Percentiles rank a stretch among this genome's conserved stretches.
These are phyloP conservation scores for Hydrotaea cyrtoneurina DNA, from an alignment of 2,888 invertebrate genomes.

Conservation along the genomic window DNA sequence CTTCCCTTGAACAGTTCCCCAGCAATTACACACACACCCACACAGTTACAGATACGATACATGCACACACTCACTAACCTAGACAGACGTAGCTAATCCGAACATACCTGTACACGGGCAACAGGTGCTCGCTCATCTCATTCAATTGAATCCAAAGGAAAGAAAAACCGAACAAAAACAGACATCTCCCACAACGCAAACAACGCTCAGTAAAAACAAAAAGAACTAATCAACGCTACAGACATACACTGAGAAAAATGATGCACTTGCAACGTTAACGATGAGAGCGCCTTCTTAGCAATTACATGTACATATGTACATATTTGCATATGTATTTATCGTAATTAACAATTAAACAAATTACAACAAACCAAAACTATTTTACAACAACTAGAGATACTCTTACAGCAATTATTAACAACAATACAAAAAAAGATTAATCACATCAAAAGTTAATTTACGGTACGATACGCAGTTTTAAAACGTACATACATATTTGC, in stretches of 20 bases:
- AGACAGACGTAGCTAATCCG: background rate
- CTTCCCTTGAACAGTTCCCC: slow-evolving; percentile 9
- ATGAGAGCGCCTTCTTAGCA: slow-evolving; percentile 53
- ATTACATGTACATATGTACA: slow-evolving; percentile 9
- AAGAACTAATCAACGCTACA: background rate
- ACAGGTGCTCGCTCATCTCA: background rate
- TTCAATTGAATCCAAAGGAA: background rate
- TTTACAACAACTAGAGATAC: slow-evolving; percentile 59
- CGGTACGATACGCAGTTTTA: background rate
- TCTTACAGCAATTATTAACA: slow-evolving; percentile 62
- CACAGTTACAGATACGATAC: slow-evolving; percentile 18
- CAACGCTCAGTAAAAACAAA: slow-evolving; percentile 22
- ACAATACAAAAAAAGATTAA: slow-evolving; percentile 22
- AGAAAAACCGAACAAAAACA: slow-evolving; percentile 35
- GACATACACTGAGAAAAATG: too few relatives aligned
- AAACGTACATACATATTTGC: background rate
- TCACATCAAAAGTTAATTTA: background rate
- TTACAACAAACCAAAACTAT: slow-evolving; percentile 33
- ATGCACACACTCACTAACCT: slow-evolving; percentile 1
- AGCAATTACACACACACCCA: background rate
- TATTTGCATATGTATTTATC: slow-evolving; percentile 16
- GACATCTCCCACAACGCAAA: slow-evolving; percentile 27
- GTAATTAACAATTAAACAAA: slow-evolving; percentile 22
- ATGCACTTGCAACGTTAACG: background rate
- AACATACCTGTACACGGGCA: background rate